Evolutionary conservation across 2,113 vertebrate species (phyloP).

Genomic region (Nannobrachium achirus): DNA sequence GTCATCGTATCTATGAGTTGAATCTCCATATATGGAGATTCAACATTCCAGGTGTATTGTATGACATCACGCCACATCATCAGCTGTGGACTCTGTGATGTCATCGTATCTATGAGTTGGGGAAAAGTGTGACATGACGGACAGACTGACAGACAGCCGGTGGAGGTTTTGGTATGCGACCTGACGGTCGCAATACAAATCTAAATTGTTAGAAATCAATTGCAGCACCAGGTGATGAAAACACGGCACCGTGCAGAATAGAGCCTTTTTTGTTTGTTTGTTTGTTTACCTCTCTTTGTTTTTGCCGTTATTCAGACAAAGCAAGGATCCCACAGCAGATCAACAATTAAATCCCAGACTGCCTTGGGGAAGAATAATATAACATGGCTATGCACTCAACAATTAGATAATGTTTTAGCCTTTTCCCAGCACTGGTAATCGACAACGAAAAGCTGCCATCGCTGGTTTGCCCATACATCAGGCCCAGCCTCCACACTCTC

Average conservation of each 20-base stretch:
- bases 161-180: too few species aligned
- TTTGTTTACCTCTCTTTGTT: too few species aligned
- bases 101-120: too few species aligned
- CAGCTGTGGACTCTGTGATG: too few species aligned
- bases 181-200: constrained; percentile 12
- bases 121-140: too few species aligned
- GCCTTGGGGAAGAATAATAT: constrained; percentile 45
- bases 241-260: neutral
- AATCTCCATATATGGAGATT: too few species aligned
- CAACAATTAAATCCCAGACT: constrained; percentile 57
- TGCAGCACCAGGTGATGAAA: neutral
- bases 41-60: too few species aligned
- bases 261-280: constrained; percentile 23
- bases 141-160: too few species aligned
- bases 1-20: too few species aligned
- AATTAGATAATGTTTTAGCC: constrained; percentile 51
- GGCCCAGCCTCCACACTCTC: constrained; percentile 39
- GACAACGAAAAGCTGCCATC: constrained; percentile 36
- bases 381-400: constrained; percentile 40
- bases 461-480: constrained; percentile 38
- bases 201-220: constrained; percentile 18
- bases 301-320: neutral
- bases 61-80: too few species aligned
- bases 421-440: constrained; percentile 55
- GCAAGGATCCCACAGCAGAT: constrained; percentile 56